Evolutionary conservation across 2,888 invertebrate genomes (phyloP).

Genomic region (Ischnura elegans): DNA sequence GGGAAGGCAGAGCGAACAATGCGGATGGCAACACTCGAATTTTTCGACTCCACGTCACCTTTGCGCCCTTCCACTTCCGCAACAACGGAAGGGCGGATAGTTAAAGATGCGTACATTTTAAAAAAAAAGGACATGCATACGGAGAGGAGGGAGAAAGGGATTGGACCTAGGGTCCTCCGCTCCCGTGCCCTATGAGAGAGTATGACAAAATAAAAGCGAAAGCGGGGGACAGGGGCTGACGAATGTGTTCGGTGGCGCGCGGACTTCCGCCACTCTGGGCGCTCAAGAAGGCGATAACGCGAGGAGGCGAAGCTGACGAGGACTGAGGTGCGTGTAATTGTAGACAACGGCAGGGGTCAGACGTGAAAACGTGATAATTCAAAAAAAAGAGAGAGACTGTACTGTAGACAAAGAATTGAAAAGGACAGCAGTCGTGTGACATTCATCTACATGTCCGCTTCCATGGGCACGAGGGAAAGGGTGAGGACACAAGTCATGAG

Average conservation of each 20-base stretch:
- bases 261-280: conserved; percentile 22
- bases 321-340: background rate
- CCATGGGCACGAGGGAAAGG: no score
- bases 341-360: background rate
- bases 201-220: background rate
- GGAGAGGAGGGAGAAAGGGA: background rate
- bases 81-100: conserved; percentile 22
- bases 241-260: background rate
- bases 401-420: background rate
- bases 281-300: background rate
- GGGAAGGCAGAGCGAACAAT: background rate
- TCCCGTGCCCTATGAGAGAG: background rate
- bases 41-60: background rate
- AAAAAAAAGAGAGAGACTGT: no score
- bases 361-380: background rate
- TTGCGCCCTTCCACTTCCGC: background rate
- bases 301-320: background rate
- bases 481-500: no score
- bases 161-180: background rate
- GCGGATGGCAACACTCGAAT: conserved; percentile 15
- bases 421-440: no score
- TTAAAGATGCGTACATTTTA: background rate
- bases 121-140: background rate
- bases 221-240: background rate
- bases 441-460: no score